phyloP scores from a whole-genome alignment of 2,113 vertebrate species.

The Perccottus glenii region DNA sequence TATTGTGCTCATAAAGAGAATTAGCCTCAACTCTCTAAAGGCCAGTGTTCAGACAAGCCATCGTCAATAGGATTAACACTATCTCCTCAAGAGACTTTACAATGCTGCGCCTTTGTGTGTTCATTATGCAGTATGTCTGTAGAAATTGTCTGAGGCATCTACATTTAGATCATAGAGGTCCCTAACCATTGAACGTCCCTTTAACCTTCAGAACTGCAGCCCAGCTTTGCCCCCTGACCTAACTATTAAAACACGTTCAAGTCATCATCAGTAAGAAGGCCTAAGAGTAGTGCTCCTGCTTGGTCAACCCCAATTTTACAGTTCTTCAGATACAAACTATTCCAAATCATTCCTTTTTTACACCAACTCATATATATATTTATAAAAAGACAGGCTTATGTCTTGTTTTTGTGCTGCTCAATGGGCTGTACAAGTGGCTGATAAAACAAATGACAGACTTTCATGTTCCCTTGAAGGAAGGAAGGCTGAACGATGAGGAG shows the following conservation, averaged over 20 bases:
- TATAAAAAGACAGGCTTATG: no score
- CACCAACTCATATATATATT: no score
- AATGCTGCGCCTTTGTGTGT: slow-evolving; percentile 33
- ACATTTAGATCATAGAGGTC: slow-evolving; percentile 32
- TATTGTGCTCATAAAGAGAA: slow-evolving; percentile 58
- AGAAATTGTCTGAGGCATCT: slow-evolving; percentile 29
- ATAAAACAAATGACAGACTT: neutral
- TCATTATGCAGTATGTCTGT: neutral
- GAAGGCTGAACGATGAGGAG: neutral
- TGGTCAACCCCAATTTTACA: no score
- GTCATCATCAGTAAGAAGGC: slow-evolving; percentile 23
- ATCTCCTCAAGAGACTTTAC: slow-evolving; percentile 44
- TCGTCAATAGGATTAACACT: slow-evolving; percentile 60
- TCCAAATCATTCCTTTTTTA: no score
- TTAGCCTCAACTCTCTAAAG: slow-evolving; percentile 60
- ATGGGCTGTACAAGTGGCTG: no score
- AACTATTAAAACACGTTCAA: slow-evolving; percentile 10
- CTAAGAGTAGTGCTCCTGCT: no score
- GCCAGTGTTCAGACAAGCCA: slow-evolving; percentile 50
- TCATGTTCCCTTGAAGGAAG: neutral
- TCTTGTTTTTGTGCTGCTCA: no score
- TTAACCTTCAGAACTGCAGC: no score
- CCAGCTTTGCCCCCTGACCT: slow-evolving; percentile 13
- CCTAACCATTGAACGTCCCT: slow-evolving; percentile 4
- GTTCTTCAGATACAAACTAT: no score